Base-by-base conservation (phyloP, 2,888 invertebrate genomes). In the Caenorhabditis sp. region DNA sequence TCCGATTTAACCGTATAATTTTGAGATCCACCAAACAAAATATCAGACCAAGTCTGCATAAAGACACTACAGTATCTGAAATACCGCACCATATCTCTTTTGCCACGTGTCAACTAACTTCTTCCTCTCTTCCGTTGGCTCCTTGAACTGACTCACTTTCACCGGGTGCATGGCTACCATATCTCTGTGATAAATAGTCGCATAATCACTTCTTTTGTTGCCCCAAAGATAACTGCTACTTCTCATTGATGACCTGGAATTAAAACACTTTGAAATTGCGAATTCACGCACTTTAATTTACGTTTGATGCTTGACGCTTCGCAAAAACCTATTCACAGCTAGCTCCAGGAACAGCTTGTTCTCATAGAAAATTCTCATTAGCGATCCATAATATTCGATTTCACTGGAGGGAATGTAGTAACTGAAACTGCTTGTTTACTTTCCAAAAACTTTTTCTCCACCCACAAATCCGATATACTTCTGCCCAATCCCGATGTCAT, bases 321-420 rank as follows among this genome's bases (percentile, higher is more conserved):
- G 28, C 20, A 81, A 15, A 26, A 70, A 76, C 15, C 44, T 24
- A 37, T 76, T 81, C 1, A 81, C 60, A 1, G 81, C 81, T 1
- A 76, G 13, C 35, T 81, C 81, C 15, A 60, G 50, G 35, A 81
- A 81, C 1, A 81, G 32, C 13, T 56, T 1, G 35, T 58, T 4
- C 15, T 80, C 35, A 15, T 64, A 74, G 55, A 81, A 81, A 0
- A 82, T 20, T 8, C 44, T 51, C 82, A 82, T 82, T 6, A 82
- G 35, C 6, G 13, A n/a, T 0, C 71, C 60, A 18, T 70, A 82
- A 20, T 70, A 65, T 1, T 64, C 65, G 15, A 56, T 58, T 69
- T 61, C 15, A 24, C 26, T 53, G 1, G 68, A 20, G 26, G 76
- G 76, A 20, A 76, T 55, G 76, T 77, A 77, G 28, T 24, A 69